Evolutionary conservation across 1,140 invertebrate genomes (phyloP).

Genomic region (Camponotus vicinus): DNA sequence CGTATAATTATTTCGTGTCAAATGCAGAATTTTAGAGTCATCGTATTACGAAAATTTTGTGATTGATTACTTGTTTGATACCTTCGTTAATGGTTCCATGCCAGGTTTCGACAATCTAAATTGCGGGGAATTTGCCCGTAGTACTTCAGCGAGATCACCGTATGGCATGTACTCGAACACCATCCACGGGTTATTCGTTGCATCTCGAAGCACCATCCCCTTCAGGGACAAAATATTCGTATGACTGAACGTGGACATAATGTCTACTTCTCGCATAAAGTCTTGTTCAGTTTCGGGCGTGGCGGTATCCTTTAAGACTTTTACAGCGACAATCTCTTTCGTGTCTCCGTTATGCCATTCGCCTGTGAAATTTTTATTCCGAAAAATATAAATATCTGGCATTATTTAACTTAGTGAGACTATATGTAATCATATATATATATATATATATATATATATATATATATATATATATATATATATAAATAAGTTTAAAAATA

Average conservation of each 20-base stretch:
- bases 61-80: constrained; percentile 55
- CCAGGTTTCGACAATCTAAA: constrained; percentile 82
- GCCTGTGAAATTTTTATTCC: constrained; percentile 82
- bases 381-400: not conserved
- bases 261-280: constrained; percentile 95
- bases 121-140: constrained; percentile 89
- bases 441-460: not conserved
- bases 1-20: not conserved
- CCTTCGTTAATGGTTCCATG: constrained; percentile 84
- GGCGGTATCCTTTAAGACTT: constrained; percentile 94
- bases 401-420: not conserved
- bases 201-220: constrained; percentile 92
- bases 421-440: too few species aligned
- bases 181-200: constrained; percentile 93
- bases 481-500: not conserved
- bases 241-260: constrained; percentile 96
- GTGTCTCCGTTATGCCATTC: constrained; percentile 86
- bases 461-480: too few species aligned
- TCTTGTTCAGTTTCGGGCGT: constrained; percentile 94
- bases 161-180: constrained; percentile 97
- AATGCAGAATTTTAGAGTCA: not conserved
- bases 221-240: constrained; percentile 94
- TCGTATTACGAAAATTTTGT: not conserved
- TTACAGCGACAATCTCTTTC: constrained; percentile 91
- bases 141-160: constrained; percentile 94